A percentile compares a stretch with the other conserved stretches of the same genome.
These are phyloP conservation scores for Delia radicum DNA, from an alignment of 1,140 invertebrate genomes.

Conservation along the genomic window DNA sequence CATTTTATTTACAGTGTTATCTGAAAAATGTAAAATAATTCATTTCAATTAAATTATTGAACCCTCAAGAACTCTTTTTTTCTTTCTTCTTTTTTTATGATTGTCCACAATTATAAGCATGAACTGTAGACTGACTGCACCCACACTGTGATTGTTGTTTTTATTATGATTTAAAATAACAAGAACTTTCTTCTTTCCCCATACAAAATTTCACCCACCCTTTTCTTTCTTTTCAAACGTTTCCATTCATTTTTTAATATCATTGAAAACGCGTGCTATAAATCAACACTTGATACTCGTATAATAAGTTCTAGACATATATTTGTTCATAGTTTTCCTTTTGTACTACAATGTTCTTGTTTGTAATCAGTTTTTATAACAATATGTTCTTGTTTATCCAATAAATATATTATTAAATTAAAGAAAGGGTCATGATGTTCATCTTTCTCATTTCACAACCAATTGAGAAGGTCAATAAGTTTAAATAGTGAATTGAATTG, in stretches of 20 bases:
- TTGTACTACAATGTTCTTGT: background rate
- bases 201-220: background rate
- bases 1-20: background rate
- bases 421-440: background rate
- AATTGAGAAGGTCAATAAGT: conserved; percentile 4
- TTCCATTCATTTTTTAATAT: too few species aligned
- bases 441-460: background rate
- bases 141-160: background rate
- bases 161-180: background rate
- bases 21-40: background rate
- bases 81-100: background rate
- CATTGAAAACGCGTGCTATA: background rate
- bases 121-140: background rate
- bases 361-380: background rate
- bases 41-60: background rate
- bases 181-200: background rate
- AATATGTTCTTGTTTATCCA: background rate
- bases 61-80: background rate
- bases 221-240: background rate
- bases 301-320: background rate
- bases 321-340: background rate
- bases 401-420: background rate
- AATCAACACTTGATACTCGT: background rate
- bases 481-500: background rate
- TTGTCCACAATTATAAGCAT: background rate